Conservation (phyloP, 2,888 invertebrate species). For the Caenorhabditis panamensis region DNA sequence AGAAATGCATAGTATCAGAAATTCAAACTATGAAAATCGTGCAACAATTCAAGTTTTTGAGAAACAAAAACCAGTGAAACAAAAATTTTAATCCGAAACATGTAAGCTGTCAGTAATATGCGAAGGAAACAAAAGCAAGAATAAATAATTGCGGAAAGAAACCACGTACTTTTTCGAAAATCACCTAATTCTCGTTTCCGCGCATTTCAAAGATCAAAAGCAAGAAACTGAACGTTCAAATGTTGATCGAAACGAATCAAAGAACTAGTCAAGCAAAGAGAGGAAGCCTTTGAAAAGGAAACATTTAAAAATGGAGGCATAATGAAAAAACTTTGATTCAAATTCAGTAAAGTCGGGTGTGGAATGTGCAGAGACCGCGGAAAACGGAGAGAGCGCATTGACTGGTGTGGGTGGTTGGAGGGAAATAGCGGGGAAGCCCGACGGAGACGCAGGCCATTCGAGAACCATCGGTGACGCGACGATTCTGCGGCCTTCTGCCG, state of each 20-base stretch:
- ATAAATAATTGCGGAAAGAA: too few relatives aligned
- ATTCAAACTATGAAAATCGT: too few relatives aligned
- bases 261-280: too few relatives aligned
- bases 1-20: too few relatives aligned
- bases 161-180: too few relatives aligned
- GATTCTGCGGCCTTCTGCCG: conserved; percentile 23
- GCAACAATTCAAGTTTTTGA: too few relatives aligned
- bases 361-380: conserved; percentile 17
- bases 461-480: conserved; percentile 39
- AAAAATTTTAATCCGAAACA: too few relatives aligned
- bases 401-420: conserved; percentile 32
- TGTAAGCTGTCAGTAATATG: too few relatives aligned
- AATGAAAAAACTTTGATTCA: conserved; percentile 13
- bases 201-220: conserved; percentile 26
- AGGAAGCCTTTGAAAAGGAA: too few relatives aligned
- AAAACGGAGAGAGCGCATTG: conserved; percentile 3
- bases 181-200: too few relatives aligned
- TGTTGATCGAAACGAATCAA: background rate
- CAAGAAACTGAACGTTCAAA: conserved; percentile 7
- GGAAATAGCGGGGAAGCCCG: conserved; percentile 16
- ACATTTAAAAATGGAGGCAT: background rate
- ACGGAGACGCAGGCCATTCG: conserved; percentile 50
- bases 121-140: too few relatives aligned
- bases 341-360: background rate
- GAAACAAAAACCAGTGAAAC: too few relatives aligned